Evolutionary conservation across 1,140 invertebrate genomes (phyloP).

Genomic region (Drosophila ficusphila): DNA sequence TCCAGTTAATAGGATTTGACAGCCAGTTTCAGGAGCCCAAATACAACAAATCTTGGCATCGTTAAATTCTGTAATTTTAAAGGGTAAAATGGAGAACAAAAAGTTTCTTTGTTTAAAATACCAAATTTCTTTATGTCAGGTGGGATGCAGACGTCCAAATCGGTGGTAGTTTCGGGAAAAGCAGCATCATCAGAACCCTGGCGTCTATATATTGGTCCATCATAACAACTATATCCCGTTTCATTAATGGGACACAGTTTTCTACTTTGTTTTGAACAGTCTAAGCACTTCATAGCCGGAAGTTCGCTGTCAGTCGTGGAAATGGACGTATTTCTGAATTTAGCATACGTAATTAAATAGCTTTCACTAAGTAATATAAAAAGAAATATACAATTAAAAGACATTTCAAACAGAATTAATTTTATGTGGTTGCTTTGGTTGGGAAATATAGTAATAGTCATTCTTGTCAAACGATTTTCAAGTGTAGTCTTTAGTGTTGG

Average conservation of each 20-base stretch:
- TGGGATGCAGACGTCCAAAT: background rate
- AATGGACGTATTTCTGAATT: background rate
- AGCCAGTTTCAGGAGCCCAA: background rate
- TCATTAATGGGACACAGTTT: background rate
- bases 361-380: background rate
- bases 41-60: background rate
- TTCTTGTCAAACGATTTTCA: no score
- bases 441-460: no score
- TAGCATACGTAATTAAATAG: background rate
- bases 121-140: background rate
- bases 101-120: background rate
- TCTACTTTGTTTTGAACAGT: background rate
- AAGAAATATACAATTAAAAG: background rate
- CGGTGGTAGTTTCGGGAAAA: background rate
- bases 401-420: background rate
- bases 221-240: background rate
- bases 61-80: background rate
- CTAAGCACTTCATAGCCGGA: background rate
- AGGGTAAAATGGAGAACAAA: no score
- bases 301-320: background rate
- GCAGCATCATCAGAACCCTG: no score
- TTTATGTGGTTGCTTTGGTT: no score
- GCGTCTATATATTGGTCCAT: no score
- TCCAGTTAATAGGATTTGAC: background rate
- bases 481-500: no score